Evolutionary conservation across 1,140 invertebrate species (phyloP).

Genomic region (Caenorhabditis briggsae): DNA sequence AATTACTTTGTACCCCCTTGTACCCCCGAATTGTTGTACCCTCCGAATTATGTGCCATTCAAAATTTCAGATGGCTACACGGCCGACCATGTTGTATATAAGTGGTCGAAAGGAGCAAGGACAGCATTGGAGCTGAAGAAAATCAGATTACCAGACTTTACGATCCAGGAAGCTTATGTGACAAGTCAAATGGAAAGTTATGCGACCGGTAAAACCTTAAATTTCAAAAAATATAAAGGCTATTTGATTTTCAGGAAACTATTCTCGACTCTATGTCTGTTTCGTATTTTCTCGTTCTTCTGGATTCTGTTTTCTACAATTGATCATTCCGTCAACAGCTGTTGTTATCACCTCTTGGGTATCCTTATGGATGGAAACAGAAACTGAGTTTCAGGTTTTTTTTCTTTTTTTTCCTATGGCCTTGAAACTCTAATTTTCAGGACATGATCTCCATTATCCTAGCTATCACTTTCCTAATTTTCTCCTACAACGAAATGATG

Average conservation of each 20-base stretch:
- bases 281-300: slow-evolving; percentile 75
- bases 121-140: slow-evolving; percentile 73
- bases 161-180: slow-evolving; percentile 77
- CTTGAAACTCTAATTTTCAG: slow-evolving; percentile 80
- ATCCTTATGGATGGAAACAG: slow-evolving; percentile 78
- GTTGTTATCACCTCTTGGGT: slow-evolving; percentile 78
- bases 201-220: slow-evolving; percentile 68
- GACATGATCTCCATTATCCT: slow-evolving; percentile 92
- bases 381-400: slow-evolving; percentile 73
- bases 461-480: slow-evolving; percentile 99
- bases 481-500: slow-evolving; percentile 94
- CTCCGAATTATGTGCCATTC: no score
- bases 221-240: not conserved
- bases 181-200: slow-evolving; percentile 72
- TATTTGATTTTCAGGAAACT: slow-evolving; percentile 69
- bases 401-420: not conserved
- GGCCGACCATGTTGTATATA: slow-evolving; percentile 74
- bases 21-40: no score
- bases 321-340: slow-evolving; percentile 78
- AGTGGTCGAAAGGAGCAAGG: slow-evolving; percentile 73
- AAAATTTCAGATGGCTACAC: slow-evolving; percentile 75
- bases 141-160: slow-evolving; percentile 73
- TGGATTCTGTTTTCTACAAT: slow-evolving; percentile 77
- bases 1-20: no score
- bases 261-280: slow-evolving; percentile 75